Percentiles rank a stretch among this genome's conserved stretches.
These are phyloP conservation scores for Ophthalmotilapia sp. DNA, from an alignment of 2,113 vertebrate species.

Conservation along the genomic window DNA sequence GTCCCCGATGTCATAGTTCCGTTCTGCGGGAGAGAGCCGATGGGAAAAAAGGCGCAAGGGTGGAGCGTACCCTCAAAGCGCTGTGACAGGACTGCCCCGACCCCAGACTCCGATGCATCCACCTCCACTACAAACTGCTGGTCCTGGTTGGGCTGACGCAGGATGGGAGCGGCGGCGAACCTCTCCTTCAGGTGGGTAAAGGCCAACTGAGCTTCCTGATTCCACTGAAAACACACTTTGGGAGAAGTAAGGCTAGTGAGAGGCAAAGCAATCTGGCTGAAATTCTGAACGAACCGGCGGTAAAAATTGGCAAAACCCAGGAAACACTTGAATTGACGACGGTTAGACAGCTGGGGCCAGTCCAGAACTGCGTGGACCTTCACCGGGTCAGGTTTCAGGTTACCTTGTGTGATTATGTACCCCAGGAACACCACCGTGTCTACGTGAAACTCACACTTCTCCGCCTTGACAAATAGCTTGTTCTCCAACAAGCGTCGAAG, in stretches of 20 bases:
- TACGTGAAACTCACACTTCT: not conserved
- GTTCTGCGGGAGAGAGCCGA: not conserved
- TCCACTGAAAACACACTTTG: not conserved
- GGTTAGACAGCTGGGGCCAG: not conserved
- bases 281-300: not conserved
- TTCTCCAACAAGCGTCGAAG: not conserved
- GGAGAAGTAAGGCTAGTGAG: not conserved
- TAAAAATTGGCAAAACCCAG: not conserved
- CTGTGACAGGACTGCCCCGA: not conserved
- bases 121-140: not conserved
- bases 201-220: not conserved
- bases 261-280: not conserved
- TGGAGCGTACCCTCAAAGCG: not conserved
- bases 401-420: not conserved
- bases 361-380: not conserved
- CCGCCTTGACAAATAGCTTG: rapidly evolving
- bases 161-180: rapidly evolving
- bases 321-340: not conserved
- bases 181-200: not conserved
- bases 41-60: rapidly evolving
- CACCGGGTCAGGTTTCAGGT: not conserved
- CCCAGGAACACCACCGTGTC: not conserved
- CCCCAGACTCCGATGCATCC: not conserved
- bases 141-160: not conserved
- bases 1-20: not conserved